Base-by-base conservation (phyloP, 2,888 invertebrate species). In the Aelia acuminata region DNA sequence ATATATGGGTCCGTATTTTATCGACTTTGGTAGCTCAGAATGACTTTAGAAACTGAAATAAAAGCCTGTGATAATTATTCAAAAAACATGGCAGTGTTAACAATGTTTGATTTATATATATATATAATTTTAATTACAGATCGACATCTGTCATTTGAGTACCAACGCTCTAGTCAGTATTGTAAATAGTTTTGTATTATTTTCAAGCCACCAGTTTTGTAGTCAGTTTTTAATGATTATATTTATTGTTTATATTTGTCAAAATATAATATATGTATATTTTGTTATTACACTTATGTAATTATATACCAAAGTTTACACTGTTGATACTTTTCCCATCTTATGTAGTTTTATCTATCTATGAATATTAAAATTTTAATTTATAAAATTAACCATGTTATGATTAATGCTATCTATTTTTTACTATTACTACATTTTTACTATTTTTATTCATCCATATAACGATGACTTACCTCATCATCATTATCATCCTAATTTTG, bases 221-320 rank as follows among this genome's bases (percentile, higher is more conserved):
- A 87, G 87, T 87, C 48, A 70, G 39, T 63, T 85, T 50, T 85
- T 49, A 85, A 39, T 85, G 26, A 47, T 87, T 70, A 87, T 87
- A 70, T 87, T 87, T 70, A 87, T 87, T 87, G 70, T 70, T 70
- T 70, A 63, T 87, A 70, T 87, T 87, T 50, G 63, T 47, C 87
- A 87, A 85, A 63, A 87, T 50, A 70, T 87, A 87, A 87, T 50
- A 70, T 87, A 87, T 87, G 87, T 70, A 87, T 87, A 70, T 87
- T 87, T 87, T 87, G 87, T 87, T 87, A 87, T 87, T n/a, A 18
- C 57, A 63, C 47, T 48, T 70, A 70, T 85, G 87, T 87, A 87
- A 87, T 87, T 87, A 87, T 70, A 87, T 87, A 70, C 70, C 63
- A 87, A 87, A 87, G 63, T 70, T 87, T 39, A 80, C n/a, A n/a